These are phyloP conservation scores for Crotalus helleri DNA, from an alignment of 2,113 vertebrate species.

Conservation along the genomic window DNA sequence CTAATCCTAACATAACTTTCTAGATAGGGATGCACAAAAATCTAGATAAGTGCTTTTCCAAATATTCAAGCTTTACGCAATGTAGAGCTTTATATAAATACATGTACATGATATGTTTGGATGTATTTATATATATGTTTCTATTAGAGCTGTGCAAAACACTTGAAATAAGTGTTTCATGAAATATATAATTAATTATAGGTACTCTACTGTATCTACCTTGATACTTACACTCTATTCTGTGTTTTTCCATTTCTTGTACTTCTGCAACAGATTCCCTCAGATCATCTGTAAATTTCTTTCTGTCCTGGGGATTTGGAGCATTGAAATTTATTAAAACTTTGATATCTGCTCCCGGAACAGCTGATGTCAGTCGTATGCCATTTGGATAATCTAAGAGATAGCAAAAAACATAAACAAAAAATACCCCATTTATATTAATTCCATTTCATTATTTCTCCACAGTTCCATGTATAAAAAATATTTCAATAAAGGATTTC, in stretches of 20 bases:
- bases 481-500: not conserved
- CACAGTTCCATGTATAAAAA: not conserved
- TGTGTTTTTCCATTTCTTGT: constrained; percentile 99
- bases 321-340: constrained; percentile 97
- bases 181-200: constrained; percentile 2
- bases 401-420: constrained; percentile 5
- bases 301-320: constrained; percentile 97
- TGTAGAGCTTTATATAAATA: not conserved
- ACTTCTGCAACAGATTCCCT: constrained; percentile 94
- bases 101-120: not conserved
- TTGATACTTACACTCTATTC: constrained; percentile 90
- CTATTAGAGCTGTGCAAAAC: not conserved
- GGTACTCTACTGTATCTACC: constrained; percentile 37
- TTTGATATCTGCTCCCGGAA: constrained; percentile 93
- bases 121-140: not conserved
- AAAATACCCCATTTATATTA: constrained; percentile 7
- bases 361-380: constrained; percentile 89
- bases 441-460: constrained; percentile 3
- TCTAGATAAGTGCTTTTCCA: not conserved
- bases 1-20: not conserved
- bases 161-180: not conserved
- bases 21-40: not conserved
- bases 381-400: constrained; percentile 92
- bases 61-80: not conserved
- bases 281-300: constrained; percentile 95